Conservation (phyloP, 2,888 invertebrate genomes). For the Calameuta pallipes region DNA sequence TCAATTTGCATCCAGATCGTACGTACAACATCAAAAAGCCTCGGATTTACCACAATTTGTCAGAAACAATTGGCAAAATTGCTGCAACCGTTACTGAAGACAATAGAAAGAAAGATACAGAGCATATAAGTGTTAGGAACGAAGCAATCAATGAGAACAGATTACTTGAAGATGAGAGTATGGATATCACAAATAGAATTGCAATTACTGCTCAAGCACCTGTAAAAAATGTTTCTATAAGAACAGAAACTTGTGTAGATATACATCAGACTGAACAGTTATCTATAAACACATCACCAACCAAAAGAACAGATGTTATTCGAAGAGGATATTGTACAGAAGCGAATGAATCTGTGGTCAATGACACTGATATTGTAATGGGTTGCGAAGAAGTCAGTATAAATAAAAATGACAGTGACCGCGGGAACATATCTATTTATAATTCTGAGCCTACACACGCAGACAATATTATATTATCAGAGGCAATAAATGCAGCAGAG, state of each 20-base stretch:
- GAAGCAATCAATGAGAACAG: not conserved
- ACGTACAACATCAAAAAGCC: not conserved
- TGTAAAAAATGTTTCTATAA: not conserved
- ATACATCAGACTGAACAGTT: not conserved
- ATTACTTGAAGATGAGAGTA: not conserved
- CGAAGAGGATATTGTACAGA: not conserved
- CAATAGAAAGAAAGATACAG: not conserved
- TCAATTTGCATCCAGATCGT: not conserved
- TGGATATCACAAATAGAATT: not conserved
- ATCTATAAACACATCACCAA: not conserved
- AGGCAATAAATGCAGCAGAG: conserved; percentile 1
- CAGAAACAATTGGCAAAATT: not conserved
- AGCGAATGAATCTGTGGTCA: not conserved
- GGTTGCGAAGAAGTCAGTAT: not conserved
- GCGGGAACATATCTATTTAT: not conserved
- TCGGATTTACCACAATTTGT: not conserved
- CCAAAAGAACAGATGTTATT: not conserved
- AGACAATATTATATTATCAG: conserved; percentile 11
- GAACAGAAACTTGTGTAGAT: not conserved
- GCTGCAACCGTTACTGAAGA: not conserved
- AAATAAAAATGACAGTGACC: not conserved
- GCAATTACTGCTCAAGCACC: not conserved
- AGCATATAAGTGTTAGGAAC: not conserved
- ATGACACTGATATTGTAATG: not conserved
- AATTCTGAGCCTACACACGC: not conserved